A percentile compares a stretch with the other conserved stretches of the same genome.
These are phyloP conservation scores for Gephyroberyx darwinii DNA, from an alignment of 2,797 vertebrate genomes.

Conservation along the genomic window DNA sequence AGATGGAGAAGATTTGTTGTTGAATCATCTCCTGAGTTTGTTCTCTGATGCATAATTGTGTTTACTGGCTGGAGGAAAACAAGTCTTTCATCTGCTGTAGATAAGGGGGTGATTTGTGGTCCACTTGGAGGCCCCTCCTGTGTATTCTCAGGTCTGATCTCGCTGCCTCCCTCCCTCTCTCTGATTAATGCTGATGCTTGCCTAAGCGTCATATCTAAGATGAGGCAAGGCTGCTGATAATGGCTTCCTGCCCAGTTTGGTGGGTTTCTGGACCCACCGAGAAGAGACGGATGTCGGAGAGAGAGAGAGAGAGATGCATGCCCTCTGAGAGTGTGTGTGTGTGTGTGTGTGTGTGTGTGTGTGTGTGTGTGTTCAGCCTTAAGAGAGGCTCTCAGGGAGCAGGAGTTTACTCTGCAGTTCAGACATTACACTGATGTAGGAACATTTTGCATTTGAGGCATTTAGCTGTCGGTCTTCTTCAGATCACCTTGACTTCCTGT, in stretches of 20 bases:
- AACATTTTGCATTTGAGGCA: too few relatives aligned
- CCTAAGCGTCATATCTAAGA: constrained; percentile 61
- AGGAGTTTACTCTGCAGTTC: too few relatives aligned
- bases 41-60: constrained; percentile 75
- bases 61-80: constrained; percentile 72
- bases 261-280: constrained; percentile 28
- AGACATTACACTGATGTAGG: too few relatives aligned
- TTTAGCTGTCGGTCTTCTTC: too few relatives aligned
- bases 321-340: not conserved
- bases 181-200: constrained; percentile 65
- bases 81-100: constrained; percentile 70
- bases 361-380: not conserved
- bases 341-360: constrained; percentile 3
- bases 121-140: constrained; percentile 62
- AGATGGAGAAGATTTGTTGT: constrained; percentile 68
- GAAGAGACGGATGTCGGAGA: constrained; percentile 36
- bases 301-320: not conserved
- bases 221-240: constrained; percentile 67
- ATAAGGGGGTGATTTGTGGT: constrained; percentile 75
- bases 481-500: too few relatives aligned
- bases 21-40: constrained; percentile 71
- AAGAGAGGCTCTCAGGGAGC: too few relatives aligned
- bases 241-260: constrained; percentile 48
- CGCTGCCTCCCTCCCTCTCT: constrained; percentile 32
- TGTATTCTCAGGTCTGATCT: constrained; percentile 64